Conservation (phyloP, 2,888 invertebrate genomes). For the Cepaea hortensis region DNA sequence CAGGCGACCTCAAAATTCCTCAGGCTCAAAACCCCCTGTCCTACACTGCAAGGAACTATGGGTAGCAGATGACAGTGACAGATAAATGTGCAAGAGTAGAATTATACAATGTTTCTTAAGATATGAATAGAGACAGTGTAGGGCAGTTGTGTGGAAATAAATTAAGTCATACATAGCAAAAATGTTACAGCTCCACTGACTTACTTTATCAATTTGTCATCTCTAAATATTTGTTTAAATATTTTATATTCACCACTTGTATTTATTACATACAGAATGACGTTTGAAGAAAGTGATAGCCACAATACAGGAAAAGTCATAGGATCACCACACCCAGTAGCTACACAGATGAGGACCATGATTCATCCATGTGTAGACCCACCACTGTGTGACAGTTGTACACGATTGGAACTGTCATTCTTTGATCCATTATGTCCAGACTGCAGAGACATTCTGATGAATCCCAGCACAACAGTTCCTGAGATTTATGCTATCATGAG, state of each 20-base stretch:
- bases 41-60: no score
- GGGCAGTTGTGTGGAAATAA: no score
- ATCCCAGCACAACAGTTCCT: constrained; percentile 74
- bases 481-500: constrained; percentile 78
- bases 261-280: constrained; percentile 52
- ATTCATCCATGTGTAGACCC: constrained; percentile 77
- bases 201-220: no score
- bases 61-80: no score
- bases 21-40: no score
- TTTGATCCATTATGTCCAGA: constrained; percentile 77
- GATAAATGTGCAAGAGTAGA: no score
- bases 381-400: constrained; percentile 77
- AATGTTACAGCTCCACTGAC: no score
- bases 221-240: no score
- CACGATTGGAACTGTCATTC: constrained; percentile 75
- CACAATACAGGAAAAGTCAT: background rate
- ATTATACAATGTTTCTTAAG: no score
- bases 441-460: constrained; percentile 74
- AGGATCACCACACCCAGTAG: background rate
- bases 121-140: no score
- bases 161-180: no score
- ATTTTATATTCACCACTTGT: background rate
- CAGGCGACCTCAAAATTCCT: no score
- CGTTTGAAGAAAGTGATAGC: constrained; percentile 30
- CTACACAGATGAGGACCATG: constrained; percentile 58